Evolutionary conservation across 2,888 invertebrate genomes (phyloP).

Genomic region (Tromatobia lineatoria): DNA sequence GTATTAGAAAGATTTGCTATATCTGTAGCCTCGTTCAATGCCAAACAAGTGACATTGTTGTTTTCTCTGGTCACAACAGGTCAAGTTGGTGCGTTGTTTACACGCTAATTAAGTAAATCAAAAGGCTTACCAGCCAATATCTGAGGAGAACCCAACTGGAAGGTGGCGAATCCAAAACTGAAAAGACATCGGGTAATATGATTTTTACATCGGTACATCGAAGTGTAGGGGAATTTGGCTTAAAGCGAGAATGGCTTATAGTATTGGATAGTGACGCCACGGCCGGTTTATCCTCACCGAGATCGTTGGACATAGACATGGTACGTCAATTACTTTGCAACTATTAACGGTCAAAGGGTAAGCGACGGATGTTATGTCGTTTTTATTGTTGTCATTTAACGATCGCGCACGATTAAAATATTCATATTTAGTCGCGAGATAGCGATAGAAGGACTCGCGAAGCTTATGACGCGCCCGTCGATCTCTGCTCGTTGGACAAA

Average conservation of each 20-base stretch:
- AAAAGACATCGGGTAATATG: background rate
- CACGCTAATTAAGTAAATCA: background rate
- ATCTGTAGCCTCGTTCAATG: slow-evolving; percentile 34
- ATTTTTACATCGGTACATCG: background rate
- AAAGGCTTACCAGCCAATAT: slow-evolving; percentile 45
- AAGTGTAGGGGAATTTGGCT: too few relatives aligned
- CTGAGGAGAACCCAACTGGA: slow-evolving; percentile 51
- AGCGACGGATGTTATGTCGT: slow-evolving; percentile 1
- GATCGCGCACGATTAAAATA: slow-evolving; percentile 5
- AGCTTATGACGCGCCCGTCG: background rate
- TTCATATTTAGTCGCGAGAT: slow-evolving; percentile 3
- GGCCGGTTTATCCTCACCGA: too few relatives aligned
- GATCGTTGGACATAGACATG: too few relatives aligned
- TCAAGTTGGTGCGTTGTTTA: background rate
- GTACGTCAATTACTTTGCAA: too few relatives aligned
- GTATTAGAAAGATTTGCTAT: background rate
- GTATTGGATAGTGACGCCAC: too few relatives aligned
- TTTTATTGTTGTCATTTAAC: slow-evolving; percentile 6
- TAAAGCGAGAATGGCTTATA: too few relatives aligned
- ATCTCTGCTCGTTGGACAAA: slow-evolving; percentile 32
- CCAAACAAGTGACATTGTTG: slow-evolving; percentile 13
- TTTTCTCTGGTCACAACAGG: background rate
- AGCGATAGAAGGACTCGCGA: too few relatives aligned
- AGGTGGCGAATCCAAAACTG: too few relatives aligned
- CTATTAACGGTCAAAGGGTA: too few relatives aligned